Conservation (phyloP, 2,888 invertebrate genomes). For the Nasonovia ribisnigri region DNA sequence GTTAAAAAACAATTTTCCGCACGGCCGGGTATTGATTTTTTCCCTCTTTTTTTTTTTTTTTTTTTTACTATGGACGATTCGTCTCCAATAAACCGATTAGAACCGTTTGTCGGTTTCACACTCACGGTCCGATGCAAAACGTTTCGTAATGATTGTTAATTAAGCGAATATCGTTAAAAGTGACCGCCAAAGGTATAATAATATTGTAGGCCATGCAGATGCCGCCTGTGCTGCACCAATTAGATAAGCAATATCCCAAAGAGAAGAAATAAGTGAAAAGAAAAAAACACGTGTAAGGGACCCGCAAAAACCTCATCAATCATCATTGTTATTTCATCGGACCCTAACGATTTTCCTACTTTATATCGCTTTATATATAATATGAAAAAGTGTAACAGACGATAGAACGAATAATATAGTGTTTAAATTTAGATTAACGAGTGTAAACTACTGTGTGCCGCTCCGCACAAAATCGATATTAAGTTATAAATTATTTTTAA, state of each 20-base stretch:
- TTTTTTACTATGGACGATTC: neutral
- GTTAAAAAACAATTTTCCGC: slow-evolving; percentile 65
- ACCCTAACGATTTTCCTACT: slow-evolving; percentile 60
- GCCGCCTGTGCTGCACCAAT: slow-evolving; percentile 37
- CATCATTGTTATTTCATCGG: slow-evolving; percentile 64
- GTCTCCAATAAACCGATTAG: slow-evolving; percentile 52
- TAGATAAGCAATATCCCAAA: slow-evolving; percentile 52
- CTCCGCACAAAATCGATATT: slow-evolving; percentile 1
- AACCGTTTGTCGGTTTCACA: slow-evolving; percentile 28
- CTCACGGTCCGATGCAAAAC: neutral
- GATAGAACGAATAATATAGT: slow-evolving; percentile 31
- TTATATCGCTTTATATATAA: neutral
- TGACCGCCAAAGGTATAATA: slow-evolving; percentile 48
- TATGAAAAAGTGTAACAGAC: slow-evolving; percentile 17
- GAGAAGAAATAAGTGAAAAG: neutral
- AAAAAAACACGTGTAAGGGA: slow-evolving; percentile 49
- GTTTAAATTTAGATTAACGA: slow-evolving; percentile 64
- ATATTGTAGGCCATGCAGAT: neutral
- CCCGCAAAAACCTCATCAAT: slow-evolving; percentile 61
- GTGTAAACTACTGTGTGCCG: neutral
- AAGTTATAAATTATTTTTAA: slow-evolving; percentile 43
- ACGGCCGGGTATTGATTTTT: slow-evolving; percentile 60
- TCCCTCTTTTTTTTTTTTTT: slow-evolving; percentile 35
- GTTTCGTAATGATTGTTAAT: slow-evolving; percentile 58
- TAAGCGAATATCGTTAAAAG: slow-evolving; percentile 41